A percentile compares a stretch with the other conserved stretches of the same genome.
phyloP scores from a whole-genome alignment of 2,797 vertebrate genomes.

The Myotis daubentonii region DNA sequence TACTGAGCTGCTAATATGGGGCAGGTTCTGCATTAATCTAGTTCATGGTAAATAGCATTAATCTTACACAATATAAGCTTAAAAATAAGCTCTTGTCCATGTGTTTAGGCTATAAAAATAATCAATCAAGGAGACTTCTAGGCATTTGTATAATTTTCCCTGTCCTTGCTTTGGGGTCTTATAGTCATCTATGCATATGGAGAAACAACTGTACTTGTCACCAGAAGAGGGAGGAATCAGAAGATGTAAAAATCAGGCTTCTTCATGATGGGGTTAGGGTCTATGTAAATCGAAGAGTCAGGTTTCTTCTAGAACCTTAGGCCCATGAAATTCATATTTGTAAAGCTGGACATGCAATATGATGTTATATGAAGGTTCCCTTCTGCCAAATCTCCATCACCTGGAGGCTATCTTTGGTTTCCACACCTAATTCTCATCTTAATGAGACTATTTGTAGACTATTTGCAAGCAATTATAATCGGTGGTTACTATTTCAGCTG shows the following conservation, averaged over 20 bases:
- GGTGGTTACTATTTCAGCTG: not conserved
- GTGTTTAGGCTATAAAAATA: not conserved
- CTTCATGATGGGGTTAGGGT: not conserved
- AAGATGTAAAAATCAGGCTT: not conserved
- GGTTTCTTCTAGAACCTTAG: not conserved
- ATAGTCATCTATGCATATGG: not conserved
- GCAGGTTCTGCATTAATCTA: not conserved
- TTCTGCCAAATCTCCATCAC: not conserved
- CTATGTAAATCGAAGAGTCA: not conserved
- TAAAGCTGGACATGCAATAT: slow-evolving; percentile 6
- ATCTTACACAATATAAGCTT: not conserved
- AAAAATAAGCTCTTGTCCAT: not conserved
- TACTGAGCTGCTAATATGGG: not conserved
- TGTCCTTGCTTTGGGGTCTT: not conserved
- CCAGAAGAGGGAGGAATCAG: not conserved
- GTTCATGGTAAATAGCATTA: not conserved
- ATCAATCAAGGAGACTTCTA: not conserved
- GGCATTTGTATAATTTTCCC: not conserved
- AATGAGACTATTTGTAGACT: not conserved
- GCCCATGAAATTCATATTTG: not conserved
- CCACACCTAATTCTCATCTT: not conserved
- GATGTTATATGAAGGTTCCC: not conserved
- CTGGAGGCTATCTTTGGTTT: not conserved
- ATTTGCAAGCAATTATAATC: not conserved
- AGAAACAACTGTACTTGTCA: not conserved